Base-by-base conservation (phyloP, 2,888 invertebrate species). In the Neoscelio sp. region DNA sequence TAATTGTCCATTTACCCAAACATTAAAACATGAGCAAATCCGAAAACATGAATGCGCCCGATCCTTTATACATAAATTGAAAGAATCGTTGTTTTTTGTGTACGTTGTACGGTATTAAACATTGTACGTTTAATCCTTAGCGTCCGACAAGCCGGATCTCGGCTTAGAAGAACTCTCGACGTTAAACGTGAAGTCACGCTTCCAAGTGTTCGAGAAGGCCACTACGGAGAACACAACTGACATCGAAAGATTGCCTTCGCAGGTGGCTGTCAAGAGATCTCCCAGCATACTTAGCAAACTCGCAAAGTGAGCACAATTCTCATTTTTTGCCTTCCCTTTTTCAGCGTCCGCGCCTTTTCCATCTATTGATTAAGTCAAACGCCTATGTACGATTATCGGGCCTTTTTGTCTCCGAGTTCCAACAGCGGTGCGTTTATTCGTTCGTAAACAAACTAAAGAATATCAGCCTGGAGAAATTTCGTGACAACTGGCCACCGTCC, bases 71-170 rank as follows among this genome's bases (percentile, higher is more conserved):
- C n/a, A 23, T 23, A 56, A 62, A 70, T 64, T 70, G 56, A 64
- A 77, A 77, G 62, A 77, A 77, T 71, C 46, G 35, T 58, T 77
- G 67, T 68, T 48, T 68, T n/a, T n/a, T n/a, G n/a, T 33, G 33
- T n/a, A 33, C 18, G 28, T 10, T 6, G 44, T 68, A 54, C 40
- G 58, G 20, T 71, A 71, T 65, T 77, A 65, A 71, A 71, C 46
- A 65, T 40, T 77, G 56, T 68, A 6, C 60, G 30, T 65, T 71
- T 70, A 40, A 67, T 74, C 82, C 81, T 2, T 91, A 96, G 96
- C 96, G 33, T 96, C 96, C 67, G 96, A 96, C 90, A 96, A 96
- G 87, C 95, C 96, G 1, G 95, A 96, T 90, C 92, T 96, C 48
- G 97, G 97, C 0, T 92, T 97, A 7, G 96, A 96, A 82, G 96